These are phyloP conservation scores for Lasioglossum baleicum DNA, from an alignment of 1,140 invertebrate species.

Conservation along the genomic window DNA sequence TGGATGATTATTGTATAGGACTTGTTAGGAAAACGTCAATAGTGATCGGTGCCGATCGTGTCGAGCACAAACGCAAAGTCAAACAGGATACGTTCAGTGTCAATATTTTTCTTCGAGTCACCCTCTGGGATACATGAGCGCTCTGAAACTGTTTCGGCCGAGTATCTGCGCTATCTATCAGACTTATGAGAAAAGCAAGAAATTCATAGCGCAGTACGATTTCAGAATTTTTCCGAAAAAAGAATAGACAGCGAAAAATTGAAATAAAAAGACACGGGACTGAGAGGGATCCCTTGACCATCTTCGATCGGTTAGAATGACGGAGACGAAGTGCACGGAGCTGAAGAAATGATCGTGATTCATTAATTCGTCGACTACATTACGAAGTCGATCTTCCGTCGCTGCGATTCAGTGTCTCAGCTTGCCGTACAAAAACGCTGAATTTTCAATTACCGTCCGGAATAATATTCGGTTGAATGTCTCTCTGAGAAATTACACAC, in stretches of 20 bases:
- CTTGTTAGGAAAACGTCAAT: background rate
- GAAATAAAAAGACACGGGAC: background rate
- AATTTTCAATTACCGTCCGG: background rate
- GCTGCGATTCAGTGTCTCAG: background rate
- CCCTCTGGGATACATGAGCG: background rate
- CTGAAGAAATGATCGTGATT: background rate
- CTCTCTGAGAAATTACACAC: background rate
- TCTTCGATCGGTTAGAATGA: background rate
- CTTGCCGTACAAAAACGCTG: background rate
- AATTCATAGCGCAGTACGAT: background rate
- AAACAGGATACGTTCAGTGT: background rate
- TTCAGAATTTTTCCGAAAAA: background rate
- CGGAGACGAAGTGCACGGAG: background rate
- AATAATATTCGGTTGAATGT: background rate
- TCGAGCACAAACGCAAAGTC: background rate
- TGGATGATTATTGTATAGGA: background rate
- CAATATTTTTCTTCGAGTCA: slow-evolving; percentile 26
- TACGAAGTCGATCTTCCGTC: background rate
- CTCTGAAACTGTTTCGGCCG: background rate
- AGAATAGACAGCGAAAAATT: background rate
- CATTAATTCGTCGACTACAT: background rate
- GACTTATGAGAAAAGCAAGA: background rate
- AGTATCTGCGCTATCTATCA: background rate
- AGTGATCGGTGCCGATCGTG: background rate
- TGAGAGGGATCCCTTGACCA: background rate